Conservation (phyloP, 64 coral and sea anemone genomes). For the Montipora capricornis region DNA sequence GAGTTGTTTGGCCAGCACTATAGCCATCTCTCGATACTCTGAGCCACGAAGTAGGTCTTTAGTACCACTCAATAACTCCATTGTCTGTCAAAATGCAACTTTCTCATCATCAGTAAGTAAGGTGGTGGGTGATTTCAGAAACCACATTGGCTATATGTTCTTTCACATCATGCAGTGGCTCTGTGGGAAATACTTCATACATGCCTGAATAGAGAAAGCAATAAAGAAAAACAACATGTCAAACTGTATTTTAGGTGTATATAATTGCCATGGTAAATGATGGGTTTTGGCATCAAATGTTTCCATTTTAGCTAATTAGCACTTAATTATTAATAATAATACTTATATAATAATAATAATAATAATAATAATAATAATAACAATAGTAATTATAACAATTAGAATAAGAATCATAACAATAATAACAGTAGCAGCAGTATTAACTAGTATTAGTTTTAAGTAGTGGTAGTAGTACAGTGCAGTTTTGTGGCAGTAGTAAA, state of each 20-base stretch:
- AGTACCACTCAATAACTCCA: not conserved
- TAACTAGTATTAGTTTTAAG: no score
- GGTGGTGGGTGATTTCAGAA: constrained; percentile 35
- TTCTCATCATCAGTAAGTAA: constrained; percentile 25
- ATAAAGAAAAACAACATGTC: not conserved
- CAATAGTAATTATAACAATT: no score
- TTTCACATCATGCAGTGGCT: constrained; percentile 67
- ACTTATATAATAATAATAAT: no score
- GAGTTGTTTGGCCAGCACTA: constrained; percentile 46
- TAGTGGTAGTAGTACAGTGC: no score
- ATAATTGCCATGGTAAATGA: no score
- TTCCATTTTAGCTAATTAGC: no score
- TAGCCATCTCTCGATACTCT: constrained; percentile 27
- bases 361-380: no score
- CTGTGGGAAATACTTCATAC: constrained; percentile 57
- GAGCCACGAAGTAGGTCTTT: constrained; percentile 28
- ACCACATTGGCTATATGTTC: constrained; percentile 58
- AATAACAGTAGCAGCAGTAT: not conserved
- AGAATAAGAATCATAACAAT: no score
- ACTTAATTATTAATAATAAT: no score
- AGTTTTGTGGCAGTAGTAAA: no score
- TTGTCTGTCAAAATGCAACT: not conserved
- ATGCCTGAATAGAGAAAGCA: not conserved
- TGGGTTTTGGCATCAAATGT: no score
- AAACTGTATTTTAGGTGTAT: no score